Conservation (phyloP, 2,113 vertebrate genomes). For the Archocentrus centrarchus region DNA sequence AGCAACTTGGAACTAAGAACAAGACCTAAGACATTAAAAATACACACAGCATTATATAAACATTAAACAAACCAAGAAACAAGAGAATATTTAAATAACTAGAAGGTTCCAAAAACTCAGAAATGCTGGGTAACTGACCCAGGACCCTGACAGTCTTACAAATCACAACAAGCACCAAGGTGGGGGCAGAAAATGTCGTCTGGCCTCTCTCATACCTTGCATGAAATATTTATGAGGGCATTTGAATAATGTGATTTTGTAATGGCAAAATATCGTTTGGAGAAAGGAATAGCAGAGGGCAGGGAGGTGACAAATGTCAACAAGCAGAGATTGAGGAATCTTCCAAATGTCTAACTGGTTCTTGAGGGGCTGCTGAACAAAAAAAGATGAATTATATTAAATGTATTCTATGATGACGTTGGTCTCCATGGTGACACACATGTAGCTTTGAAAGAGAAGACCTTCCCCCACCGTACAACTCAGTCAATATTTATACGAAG, state of each 20-base stretch:
- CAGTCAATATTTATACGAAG: background rate
- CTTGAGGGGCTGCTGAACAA: slow-evolving; percentile 6
- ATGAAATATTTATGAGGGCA: slow-evolving; percentile 56
- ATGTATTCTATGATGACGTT: background rate
- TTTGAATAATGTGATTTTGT: slow-evolving; percentile 63
- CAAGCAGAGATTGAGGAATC: slow-evolving; percentile 14
- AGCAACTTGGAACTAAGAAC: too few relatives aligned
- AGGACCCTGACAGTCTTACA: background rate
- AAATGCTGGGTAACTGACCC: too few relatives aligned
- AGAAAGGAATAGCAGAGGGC: slow-evolving; percentile 12
- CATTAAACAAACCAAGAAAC: too few relatives aligned
- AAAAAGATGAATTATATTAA: slow-evolving; percentile 11
- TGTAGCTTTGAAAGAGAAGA: background rate
- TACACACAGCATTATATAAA: too few relatives aligned
- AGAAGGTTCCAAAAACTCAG: too few relatives aligned
- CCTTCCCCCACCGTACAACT: background rate
- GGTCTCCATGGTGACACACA: background rate
- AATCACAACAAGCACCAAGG: background rate
- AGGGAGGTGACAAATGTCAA: slow-evolving; percentile 25
- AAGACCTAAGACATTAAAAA: too few relatives aligned
- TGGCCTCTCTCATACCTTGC: background rate
- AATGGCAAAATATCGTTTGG: slow-evolving; percentile 39
- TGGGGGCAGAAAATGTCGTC: slow-evolving; percentile 11
- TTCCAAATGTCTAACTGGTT: background rate
- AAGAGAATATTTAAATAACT: too few relatives aligned